A percentile compares a stretch with the other conserved stretches of the same genome.
These are phyloP conservation scores for Prionailurus bengalensis DNA, from an alignment of 2,113 vertebrate species.

Conservation along the genomic window DNA sequence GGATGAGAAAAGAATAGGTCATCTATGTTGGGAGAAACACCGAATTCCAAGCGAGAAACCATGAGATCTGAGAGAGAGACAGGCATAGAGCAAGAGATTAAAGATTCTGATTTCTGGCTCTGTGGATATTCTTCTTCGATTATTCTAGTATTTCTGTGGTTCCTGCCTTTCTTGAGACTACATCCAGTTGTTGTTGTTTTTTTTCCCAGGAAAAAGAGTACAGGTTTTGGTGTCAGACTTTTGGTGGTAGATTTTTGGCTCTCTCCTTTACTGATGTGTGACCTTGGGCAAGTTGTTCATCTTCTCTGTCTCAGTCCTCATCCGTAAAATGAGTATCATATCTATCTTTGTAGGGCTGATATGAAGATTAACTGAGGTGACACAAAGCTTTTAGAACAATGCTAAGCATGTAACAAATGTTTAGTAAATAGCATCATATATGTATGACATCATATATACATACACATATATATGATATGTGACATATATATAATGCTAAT, in stretches of 20 bases:
- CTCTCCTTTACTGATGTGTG: neutral
- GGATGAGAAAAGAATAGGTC: neutral
- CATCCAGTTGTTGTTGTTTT: neutral
- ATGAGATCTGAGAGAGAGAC: neutral
- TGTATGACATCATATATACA: neutral
- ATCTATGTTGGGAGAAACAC: neutral
- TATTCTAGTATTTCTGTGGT: neutral
- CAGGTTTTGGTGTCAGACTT: conserved; percentile 17
- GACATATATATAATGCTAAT: neutral
- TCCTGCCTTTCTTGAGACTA: neutral
- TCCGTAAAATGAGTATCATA: neutral
- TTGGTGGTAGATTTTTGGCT: neutral
- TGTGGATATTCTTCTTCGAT: neutral
- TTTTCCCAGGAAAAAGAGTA: neutral
- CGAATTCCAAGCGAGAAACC: neutral
- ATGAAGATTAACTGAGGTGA: conserved; percentile 22
- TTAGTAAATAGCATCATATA: neutral
- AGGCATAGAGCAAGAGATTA: neutral
- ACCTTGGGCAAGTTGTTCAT: neutral
- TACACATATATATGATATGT: neutral
- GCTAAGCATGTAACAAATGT: neutral
- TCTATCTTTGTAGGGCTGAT: neutral
- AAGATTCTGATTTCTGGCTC: neutral
- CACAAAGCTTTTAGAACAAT: conserved; percentile 13
- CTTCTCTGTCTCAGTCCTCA: neutral